Evolutionary conservation across 1,140 invertebrate genomes (phyloP).

Genomic region (Pteromalus puparum): DNA sequence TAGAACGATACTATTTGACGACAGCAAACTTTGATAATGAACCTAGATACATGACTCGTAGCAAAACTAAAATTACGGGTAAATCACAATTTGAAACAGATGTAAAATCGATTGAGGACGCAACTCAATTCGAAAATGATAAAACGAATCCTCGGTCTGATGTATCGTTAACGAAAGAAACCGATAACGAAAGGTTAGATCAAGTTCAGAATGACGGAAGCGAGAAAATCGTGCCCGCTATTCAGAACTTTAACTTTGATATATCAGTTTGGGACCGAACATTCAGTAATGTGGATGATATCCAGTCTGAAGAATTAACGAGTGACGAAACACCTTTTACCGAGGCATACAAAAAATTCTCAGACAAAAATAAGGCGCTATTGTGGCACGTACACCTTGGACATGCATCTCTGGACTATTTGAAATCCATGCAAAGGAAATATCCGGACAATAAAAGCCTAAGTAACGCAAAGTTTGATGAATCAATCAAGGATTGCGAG

Average conservation of each 20-base stretch:
- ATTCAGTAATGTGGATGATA: no score
- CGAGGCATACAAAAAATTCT: slow-evolving; percentile 31
- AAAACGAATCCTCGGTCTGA: not conserved
- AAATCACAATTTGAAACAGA: not conserved
- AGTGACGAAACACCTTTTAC: no score
- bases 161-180: not conserved
- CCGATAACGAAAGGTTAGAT: no score
- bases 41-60: not conserved
- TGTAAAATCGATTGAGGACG: no score
- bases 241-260: no score
- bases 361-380: slow-evolving; percentile 47
- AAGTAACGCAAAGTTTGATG: slow-evolving; percentile 31
- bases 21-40: not conserved
- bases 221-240: slow-evolving; percentile 31
- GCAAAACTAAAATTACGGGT: not conserved
- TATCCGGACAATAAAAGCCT: slow-evolving; percentile 50
- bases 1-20: not conserved
- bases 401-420: slow-evolving; percentile 53
- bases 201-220: no score
- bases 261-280: no score
- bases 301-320: no score
- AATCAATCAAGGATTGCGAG: slow-evolving; percentile 48
- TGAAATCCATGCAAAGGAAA: slow-evolving; percentile 49
- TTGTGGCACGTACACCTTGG: slow-evolving; percentile 55
- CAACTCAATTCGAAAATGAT: no score